Evolutionary conservation across 2,113 vertebrate genomes (phyloP).

Genomic region (Boulengeromyrus knoepffleri): DNA sequence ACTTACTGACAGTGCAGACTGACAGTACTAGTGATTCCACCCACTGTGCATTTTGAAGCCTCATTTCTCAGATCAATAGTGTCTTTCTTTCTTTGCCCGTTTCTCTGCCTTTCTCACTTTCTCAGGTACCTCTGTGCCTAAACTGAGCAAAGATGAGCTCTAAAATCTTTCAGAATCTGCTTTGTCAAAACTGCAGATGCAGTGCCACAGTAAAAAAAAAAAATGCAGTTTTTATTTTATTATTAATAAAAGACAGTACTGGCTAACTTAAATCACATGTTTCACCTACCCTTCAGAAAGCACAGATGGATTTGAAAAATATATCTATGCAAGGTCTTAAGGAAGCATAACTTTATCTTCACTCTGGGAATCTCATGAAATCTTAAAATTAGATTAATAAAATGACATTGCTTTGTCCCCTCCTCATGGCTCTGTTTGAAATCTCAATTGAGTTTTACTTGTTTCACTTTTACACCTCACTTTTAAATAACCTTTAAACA

Average conservation of each 20-base stretch:
- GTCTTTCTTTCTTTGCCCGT: neutral
- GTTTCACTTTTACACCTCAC: neutral
- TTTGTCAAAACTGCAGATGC: neutral
- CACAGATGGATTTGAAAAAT: neutral
- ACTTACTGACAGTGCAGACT: neutral
- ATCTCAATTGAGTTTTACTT: neutral
- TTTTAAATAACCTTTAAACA: slow-evolving; percentile 2
- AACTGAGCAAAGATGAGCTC: neutral
- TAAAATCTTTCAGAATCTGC: neutral
- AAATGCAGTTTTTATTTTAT: neutral
- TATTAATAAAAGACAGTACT: neutral
- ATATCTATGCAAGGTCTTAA: neutral
- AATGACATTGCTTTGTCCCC: neutral
- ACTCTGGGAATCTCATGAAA: neutral
- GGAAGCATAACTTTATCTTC: neutral
- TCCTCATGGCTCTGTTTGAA: neutral
- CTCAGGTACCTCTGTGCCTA: neutral
- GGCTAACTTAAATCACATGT: neutral
- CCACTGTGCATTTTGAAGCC: neutral
- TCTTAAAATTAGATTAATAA: slow-evolving; percentile 2
- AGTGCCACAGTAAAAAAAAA: neutral
- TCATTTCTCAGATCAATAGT: neutral
- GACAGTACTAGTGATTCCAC: neutral
- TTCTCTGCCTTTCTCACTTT: neutral
- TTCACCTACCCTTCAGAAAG: neutral